Evolutionary conservation across 2,888 invertebrate species (phyloP).

Genomic region (Agrilus biguttatus): DNA sequence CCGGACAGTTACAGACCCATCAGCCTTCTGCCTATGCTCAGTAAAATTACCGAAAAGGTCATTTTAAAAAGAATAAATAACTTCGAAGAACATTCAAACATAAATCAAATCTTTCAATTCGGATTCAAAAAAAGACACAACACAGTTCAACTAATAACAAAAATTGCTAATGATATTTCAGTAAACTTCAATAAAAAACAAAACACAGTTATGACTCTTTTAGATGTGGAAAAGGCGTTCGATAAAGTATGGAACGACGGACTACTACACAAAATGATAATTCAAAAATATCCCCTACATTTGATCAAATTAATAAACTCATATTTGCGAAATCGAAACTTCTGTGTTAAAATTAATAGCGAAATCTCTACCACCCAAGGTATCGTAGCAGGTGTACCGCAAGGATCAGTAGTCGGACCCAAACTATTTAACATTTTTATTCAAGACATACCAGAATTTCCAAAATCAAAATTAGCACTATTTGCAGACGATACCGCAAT

Average conservation of each 20-base stretch:
- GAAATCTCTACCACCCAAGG: no score
- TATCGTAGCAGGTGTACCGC: constrained; percentile 11
- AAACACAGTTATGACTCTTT: constrained; percentile 14
- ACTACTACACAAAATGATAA: constrained; percentile 17
- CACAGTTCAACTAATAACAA: constrained; percentile 15
- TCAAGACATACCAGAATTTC: neutral
- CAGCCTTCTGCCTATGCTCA: constrained; percentile 6
- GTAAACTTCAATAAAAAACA: constrained; percentile 15
- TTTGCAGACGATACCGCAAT: no score
- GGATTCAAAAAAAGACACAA: constrained; percentile 17
- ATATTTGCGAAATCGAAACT: constrained; percentile 13
- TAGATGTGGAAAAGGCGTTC: constrained; percentile 24
- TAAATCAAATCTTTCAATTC: constrained; percentile 12
- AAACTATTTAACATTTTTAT: neutral
- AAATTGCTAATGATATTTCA: constrained; percentile 15
- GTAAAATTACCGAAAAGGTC: constrained; percentile 10
- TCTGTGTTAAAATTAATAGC: constrained; percentile 11
- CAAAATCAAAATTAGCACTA: neutral
- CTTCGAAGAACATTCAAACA: constrained; percentile 3
- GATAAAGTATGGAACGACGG: constrained; percentile 19
- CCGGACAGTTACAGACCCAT: constrained; percentile 11
- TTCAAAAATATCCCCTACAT: constrained; percentile 9
- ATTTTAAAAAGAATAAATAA: constrained; percentile 5
- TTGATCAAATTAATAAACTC: constrained; percentile 12
- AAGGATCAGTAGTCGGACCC: constrained; percentile 7